phyloP scores from a whole-genome alignment of 1,140 invertebrate genomes.

The Brachystomella parvula region DNA sequence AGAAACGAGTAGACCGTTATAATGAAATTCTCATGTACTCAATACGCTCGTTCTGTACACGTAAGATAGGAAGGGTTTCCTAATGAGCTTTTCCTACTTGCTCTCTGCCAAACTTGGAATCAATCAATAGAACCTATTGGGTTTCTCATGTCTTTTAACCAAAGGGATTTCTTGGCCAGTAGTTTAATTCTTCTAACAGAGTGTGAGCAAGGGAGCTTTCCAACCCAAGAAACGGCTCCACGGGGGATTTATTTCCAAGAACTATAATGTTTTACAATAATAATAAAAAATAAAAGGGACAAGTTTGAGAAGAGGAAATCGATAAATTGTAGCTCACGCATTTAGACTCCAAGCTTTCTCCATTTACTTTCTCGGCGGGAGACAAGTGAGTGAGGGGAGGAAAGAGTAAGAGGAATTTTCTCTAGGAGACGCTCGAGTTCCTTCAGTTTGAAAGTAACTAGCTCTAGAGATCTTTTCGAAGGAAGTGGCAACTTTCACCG shows the following conservation, averaged over 20 bases:
- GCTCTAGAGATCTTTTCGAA: too few species aligned
- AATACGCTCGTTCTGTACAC: neutral
- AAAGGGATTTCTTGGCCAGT: too few species aligned
- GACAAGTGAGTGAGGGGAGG: too few species aligned
- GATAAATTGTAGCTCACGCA: neutral
- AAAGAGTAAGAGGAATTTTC: too few species aligned
- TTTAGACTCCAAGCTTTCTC: neutral
- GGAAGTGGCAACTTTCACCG: neutral
- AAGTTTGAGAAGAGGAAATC: neutral
- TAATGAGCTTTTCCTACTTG: neutral
- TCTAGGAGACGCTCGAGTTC: neutral
- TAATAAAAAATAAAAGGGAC: constrained; percentile 7
- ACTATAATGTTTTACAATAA: neutral
- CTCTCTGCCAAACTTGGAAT: neutral
- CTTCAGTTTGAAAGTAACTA: too few species aligned
- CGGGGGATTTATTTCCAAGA: neutral
- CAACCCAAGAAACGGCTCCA: too few species aligned
- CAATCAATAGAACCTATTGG: neutral
- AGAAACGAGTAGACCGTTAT: neutral
- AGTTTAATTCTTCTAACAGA: too few species aligned
- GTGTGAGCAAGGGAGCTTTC: too few species aligned
- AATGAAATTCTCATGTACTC: neutral
- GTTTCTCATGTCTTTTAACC: neutral
- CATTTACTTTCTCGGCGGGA: neutral
- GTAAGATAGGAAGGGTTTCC: neutral